Conservation (phyloP, 2,888 invertebrate species). For the Lordiphosa fenestrarum region DNA sequence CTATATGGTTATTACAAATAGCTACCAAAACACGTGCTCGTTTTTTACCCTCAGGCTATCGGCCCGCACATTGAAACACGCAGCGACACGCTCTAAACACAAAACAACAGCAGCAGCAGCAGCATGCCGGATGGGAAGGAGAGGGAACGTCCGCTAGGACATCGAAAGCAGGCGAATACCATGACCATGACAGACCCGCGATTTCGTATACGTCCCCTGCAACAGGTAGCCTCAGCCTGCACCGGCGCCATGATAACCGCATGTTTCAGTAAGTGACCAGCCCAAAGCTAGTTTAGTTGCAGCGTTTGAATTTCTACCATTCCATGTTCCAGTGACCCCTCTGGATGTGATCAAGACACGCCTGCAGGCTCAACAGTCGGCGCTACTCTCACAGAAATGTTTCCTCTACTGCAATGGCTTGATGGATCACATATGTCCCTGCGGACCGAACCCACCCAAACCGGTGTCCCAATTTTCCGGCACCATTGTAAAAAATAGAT, state of each 20-base stretch:
- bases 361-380: slow-evolving; percentile 95
- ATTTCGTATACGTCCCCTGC: slow-evolving; percentile 83
- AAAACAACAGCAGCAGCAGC: background rate
- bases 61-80: too few species aligned
- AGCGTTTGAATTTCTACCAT: background rate
- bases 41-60: too few species aligned
- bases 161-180: slow-evolving; percentile 8
- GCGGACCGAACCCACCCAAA: slow-evolving; percentile 81
- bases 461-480: slow-evolving; percentile 86
- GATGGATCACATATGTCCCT: slow-evolving; percentile 98
- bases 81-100: too few species aligned
- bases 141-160: slow-evolving; percentile 2
- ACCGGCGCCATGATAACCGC: slow-evolving; percentile 95
- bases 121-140: background rate
- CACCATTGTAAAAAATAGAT: slow-evolving; percentile 83
- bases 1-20: too few species aligned
- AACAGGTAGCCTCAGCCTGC: slow-evolving; percentile 80
- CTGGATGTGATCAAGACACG: slow-evolving; percentile 99
- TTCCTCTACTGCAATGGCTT: slow-evolving; percentile 98
- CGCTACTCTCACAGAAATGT: slow-evolving; percentile 90
- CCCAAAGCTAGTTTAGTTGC: background rate
- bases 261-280: slow-evolving; percentile 86
- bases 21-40: too few species aligned
- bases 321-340: slow-evolving; percentile 89
- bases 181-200: slow-evolving; percentile 85